Conservation (phyloP, 2,113 vertebrate species). For the Varanus komodoensis region DNA sequence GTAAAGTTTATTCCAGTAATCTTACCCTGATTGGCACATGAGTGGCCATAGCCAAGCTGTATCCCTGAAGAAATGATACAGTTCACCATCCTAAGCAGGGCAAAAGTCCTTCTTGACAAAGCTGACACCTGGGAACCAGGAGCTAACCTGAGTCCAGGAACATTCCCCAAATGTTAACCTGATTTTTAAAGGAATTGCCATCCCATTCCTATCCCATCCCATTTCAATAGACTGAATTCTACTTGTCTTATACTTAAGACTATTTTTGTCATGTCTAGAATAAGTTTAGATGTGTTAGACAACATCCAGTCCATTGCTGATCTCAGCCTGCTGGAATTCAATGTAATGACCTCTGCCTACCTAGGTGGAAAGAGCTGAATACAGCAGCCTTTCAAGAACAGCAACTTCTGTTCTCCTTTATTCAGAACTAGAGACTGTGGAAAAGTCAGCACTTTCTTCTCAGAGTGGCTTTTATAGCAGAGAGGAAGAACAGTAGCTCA, state of each 20-base stretch:
- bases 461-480: background rate
- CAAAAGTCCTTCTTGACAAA: background rate
- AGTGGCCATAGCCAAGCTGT: background rate
- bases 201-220: background rate
- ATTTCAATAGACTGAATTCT: too few relatives aligned
- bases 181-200: background rate
- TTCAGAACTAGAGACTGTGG: background rate
- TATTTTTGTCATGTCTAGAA: background rate
- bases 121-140: background rate
- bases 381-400: background rate
- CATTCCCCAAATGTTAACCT: background rate
- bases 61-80: background rate
- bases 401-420: background rate
- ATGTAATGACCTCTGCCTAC: background rate
- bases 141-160: background rate
- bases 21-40: background rate
- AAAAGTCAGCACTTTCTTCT: background rate
- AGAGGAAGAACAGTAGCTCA: background rate
- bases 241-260: background rate
- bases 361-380: background rate
- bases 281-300: background rate
- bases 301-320: background rate
- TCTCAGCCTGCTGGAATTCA: background rate
- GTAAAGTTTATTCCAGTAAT: background rate
- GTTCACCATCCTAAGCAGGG: background rate